Conservation (phyloP, 2,113 vertebrate genomes). For the Pachycephala philippinensis region DNA sequence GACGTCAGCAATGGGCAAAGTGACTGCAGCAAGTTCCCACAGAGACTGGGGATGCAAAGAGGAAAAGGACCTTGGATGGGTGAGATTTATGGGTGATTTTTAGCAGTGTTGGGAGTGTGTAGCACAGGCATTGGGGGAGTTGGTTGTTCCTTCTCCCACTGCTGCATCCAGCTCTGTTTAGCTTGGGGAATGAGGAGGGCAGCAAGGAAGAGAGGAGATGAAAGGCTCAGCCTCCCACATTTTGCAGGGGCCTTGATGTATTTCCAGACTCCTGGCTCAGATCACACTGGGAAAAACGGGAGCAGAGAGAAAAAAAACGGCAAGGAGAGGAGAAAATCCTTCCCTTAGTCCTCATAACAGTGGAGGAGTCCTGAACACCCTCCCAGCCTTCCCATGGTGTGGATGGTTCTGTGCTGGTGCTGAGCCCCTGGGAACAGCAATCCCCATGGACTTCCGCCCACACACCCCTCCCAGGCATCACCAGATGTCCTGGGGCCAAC, state of each 20-base stretch:
- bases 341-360: fast-evolving
- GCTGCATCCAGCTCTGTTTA: not conserved
- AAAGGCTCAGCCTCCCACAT: not conserved
- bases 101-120: not conserved
- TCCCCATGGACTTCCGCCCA: not conserved
- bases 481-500: not conserved
- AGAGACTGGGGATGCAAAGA: not conserved
- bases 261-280: not conserved
- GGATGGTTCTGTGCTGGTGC: not conserved
- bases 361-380: not conserved
- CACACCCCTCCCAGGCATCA: not conserved
- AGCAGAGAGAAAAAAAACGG: not conserved
- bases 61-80: not conserved
- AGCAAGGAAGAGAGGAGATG: not conserved
- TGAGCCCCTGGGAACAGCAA: not conserved
- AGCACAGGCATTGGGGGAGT: not conserved
- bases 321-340: not conserved
- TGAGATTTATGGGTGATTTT: not conserved
- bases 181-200: not conserved
- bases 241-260: not conserved
- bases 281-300: fast-evolving
- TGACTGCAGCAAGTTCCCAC: not conserved
- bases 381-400: not conserved
- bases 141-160: not conserved
- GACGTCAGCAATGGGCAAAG: not conserved